Evolutionary conservation across 2,797 vertebrate species (phyloP).

Genomic region (Falco concolor): DNA sequence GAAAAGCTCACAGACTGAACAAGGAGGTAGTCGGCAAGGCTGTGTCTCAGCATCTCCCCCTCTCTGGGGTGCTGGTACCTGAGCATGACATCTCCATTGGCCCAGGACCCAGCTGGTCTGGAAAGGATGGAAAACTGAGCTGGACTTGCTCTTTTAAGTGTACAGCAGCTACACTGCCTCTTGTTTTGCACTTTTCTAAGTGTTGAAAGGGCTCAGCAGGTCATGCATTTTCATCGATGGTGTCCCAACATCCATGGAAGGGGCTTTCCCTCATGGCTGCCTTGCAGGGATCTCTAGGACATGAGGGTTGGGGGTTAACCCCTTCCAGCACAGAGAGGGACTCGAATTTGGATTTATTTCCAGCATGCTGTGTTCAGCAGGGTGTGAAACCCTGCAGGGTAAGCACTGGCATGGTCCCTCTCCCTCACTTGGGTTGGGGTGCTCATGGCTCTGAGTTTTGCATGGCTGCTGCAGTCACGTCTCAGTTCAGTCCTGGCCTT

Average conservation of each 20-base stretch:
- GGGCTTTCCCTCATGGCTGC: neutral
- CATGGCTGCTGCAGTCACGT: neutral
- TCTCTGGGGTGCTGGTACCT: neutral
- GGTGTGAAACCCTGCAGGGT: neutral
- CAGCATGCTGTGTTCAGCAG: neutral
- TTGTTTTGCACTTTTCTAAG: neutral
- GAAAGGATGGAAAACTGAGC: neutral
- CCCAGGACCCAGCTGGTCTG: neutral
- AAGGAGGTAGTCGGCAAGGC: neutral
- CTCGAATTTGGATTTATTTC: neutral
- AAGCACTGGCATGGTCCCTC: neutral
- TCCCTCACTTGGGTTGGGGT: neutral
- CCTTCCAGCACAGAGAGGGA: neutral
- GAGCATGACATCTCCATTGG: neutral
- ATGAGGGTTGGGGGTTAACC: neutral
- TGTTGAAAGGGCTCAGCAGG: neutral
- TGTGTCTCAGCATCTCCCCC: neutral
- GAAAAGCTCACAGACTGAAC: neutral
- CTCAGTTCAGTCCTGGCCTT: neutral
- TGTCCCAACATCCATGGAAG: neutral
- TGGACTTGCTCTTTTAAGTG: neutral
- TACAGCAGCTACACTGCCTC: neutral
- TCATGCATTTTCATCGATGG: rapidly evolving
- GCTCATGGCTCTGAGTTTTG: neutral
- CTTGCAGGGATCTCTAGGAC: neutral